Conservation (phyloP, 2,797 vertebrate species). For the Otolemur crassicaudatus region DNA sequence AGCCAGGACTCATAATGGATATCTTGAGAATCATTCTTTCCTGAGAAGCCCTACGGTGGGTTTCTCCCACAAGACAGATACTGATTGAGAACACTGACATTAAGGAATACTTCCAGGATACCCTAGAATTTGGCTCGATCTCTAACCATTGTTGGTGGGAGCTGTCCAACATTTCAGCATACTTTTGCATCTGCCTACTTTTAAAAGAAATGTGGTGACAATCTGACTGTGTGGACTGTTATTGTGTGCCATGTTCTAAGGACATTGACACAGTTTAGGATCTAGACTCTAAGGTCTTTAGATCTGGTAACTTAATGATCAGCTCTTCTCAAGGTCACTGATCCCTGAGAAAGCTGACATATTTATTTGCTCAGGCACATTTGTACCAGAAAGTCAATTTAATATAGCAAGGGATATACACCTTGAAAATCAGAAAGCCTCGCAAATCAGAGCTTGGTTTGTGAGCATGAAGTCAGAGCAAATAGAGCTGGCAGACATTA, state of each 20-base stretch:
- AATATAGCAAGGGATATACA: background rate
- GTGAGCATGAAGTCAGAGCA: conserved; percentile 35
- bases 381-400: conserved; percentile 35
- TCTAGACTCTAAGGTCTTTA: background rate
- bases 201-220: background rate
- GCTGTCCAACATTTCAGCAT: conserved; percentile 82
- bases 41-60: background rate
- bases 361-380: conserved; percentile 33
- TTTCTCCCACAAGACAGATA: conserved; percentile 7
- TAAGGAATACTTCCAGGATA: conserved; percentile 21
- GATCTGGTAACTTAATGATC: conserved; percentile 8
- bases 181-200: conserved; percentile 29
- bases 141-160: conserved; percentile 50
- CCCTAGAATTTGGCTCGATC: background rate
- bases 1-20: background rate
- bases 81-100: background rate
- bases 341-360: background rate
- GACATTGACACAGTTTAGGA: background rate
- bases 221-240: background rate
- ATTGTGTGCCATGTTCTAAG: background rate
- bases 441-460: conserved; percentile 15
- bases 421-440: conserved; percentile 40
- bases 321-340: background rate
- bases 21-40: background rate
- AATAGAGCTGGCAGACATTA: background rate